Evolutionary conservation across 2,113 vertebrate genomes (phyloP).

Genomic region (Lipophrys pholis): DNA sequence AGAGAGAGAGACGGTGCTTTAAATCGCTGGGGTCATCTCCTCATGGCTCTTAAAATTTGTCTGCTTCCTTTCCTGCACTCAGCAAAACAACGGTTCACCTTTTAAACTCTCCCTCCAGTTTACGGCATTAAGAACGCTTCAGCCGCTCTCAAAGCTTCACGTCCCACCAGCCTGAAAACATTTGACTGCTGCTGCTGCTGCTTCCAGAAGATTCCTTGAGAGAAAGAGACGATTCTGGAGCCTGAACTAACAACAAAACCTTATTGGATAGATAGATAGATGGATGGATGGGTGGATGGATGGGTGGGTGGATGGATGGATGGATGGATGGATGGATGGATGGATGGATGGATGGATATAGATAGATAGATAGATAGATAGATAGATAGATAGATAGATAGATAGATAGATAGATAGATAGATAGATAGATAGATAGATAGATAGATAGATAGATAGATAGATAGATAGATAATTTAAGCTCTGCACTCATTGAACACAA

Average conservation of each 20-base stretch:
- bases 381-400: no score
- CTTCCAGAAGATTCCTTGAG: constrained; percentile 32
- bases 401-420: no score
- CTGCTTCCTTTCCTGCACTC: constrained; percentile 26
- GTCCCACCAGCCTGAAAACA: constrained; percentile 27
- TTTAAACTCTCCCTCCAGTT: constrained; percentile 53
- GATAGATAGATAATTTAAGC: not conserved
- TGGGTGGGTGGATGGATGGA: no score
- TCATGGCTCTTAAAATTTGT: constrained; percentile 23
- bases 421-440: no score
- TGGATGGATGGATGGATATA: no score
- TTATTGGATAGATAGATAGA: not conserved
- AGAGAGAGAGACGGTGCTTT: constrained; percentile 31
- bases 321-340: no score
- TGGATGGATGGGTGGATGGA: no score
- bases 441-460: no score
- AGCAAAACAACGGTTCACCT: constrained; percentile 50
- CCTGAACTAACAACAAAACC: not conserved
- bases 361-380: no score
- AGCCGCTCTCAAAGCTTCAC: constrained; percentile 35
- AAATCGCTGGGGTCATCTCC: constrained; percentile 35
- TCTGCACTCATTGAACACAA: no score
- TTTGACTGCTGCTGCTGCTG: not conserved
- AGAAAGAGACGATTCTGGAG: constrained; percentile 3
- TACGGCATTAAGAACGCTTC: constrained; percentile 54